Base-by-base conservation (phyloP, 1,140 invertebrate species). In the Polypedilum pembai region DNA sequence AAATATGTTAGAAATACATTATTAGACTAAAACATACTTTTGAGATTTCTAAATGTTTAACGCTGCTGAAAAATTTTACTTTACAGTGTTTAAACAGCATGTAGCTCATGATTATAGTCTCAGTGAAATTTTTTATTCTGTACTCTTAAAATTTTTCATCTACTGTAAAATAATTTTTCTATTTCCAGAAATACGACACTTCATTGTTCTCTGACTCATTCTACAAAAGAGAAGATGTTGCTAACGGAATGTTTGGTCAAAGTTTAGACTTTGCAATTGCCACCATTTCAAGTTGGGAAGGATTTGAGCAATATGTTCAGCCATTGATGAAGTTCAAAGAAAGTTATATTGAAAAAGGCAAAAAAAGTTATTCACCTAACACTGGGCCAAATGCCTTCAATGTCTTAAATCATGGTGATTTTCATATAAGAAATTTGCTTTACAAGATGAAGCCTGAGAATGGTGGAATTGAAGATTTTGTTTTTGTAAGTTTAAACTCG, bases 341-440 rank as follows among this genome's bases (percentile, higher is more conserved):
- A 21, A 20, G 0, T 69, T 69, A 20, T 10, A 18, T 18, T 5
- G 20, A 21, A 8, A 69, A 69, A 69, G 3, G 17, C 18, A 5
- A 18, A 10, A 69, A 69, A 20, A 18, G n/a, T 69, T 69, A 69
- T 21, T 5, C 15, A 8, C 65, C 65, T 20, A 20, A 1, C 17
- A 21, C 17, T 20, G 65, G 65, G 20, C 3, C 10, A n/a, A n/a
- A n/a, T 12, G 45, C 45, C 1, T 69, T 69, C 12, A 69, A 69
- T 21, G 65, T 69, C 8, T 20, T 69, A 12, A 69, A 69, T 69
- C 65, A 69, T 21, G 20, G 20, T 21, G 65, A 69, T 18, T 69
- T 69, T 21, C 65, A 69, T 69, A 8, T 69, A 10, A 69, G 18
- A 8, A 69, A 69, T 69, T n/a, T 69, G 5, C 7, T 69, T 7